Base-by-base conservation (phyloP, 2,888 invertebrate species). In the Therioaphis trifolii region DNA sequence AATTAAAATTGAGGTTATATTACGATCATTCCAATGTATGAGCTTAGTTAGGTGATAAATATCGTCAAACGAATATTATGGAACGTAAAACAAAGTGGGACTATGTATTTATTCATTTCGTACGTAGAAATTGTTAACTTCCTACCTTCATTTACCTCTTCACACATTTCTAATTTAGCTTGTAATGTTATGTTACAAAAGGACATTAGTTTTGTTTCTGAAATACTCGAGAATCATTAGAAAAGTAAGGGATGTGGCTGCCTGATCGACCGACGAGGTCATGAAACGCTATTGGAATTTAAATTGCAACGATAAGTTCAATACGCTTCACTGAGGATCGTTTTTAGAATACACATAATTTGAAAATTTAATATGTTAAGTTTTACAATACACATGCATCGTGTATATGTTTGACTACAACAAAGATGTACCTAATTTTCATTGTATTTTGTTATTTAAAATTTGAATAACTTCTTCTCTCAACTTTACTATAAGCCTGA, bases 201-300 rank as follows among this genome's bases (percentile, higher is more conserved):
- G n/a, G 66, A 46, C 66, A 77, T 77, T 77, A 77, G 66, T 77
- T 76, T 66, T 77, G 66, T 77, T 66, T 29, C 15, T 18, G 49
- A 77, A 63, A 49, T 68, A 66, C 72, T 63, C 14, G 35, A 35
- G 63, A 18, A 35, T 18, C 29, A 24, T 18, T 35, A 35, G 29
- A 18, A n/a, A 35, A 35, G 35, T 35, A 29, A 35, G 66, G 63
- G 7, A 29, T 72, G 9, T 40, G 52, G 35, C 35, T n/a, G 21
- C 11, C 14, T 15, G 15, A 55, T 74, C 21, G n/a, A 35, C 52
- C 7, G n/a, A n/a, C 24, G 58, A 2, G 12, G 27, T 66, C 12
- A n/a, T 9, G 5, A 4, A 35, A 52, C 29, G 14, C 4, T 7
- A 52, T 4, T 35, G 21, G 74, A 21, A 74, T 74, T 40, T 40